Evolutionary conservation across 2,888 invertebrate genomes (phyloP).

Genomic region (Aphidoletes aphidimyza): DNA sequence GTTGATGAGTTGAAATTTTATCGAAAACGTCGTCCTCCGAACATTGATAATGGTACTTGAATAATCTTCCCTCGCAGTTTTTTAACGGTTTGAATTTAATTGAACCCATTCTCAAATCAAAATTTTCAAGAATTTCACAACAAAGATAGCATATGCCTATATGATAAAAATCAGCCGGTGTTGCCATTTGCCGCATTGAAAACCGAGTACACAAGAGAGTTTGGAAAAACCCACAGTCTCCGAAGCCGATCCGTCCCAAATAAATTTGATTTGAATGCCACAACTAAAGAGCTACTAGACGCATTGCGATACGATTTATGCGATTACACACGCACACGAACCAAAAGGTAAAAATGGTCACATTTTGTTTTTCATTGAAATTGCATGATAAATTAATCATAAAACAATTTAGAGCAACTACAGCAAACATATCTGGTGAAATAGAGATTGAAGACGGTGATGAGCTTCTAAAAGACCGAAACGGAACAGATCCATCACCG

Average conservation of each 20-base stretch:
- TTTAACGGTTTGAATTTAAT: not conserved
- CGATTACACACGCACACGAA: too few relatives aligned
- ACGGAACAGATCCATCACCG: not conserved
- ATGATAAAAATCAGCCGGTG: slow-evolving; percentile 62
- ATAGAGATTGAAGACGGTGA: not conserved
- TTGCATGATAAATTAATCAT: too few relatives aligned
- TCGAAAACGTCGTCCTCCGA: slow-evolving; percentile 63
- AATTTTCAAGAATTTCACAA: slow-evolving; percentile 61
- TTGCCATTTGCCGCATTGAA: slow-evolving; percentile 59
- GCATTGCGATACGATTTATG: not conserved
- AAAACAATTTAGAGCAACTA: not conserved
- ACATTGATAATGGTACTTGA: slow-evolving; percentile 56
- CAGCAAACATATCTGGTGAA: slow-evolving; percentile 9
- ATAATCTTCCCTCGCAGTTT: not conserved
- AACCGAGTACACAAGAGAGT: slow-evolving; percentile 56
- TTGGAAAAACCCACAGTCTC: not conserved
- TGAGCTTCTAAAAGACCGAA: not conserved
- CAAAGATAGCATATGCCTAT: slow-evolving; percentile 63
- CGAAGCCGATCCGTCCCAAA: slow-evolving; percentile 7
- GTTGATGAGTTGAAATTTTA: slow-evolving; percentile 66
- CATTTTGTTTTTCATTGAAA: too few relatives aligned
- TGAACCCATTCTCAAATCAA: not conserved
- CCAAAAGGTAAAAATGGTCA: too few relatives aligned
- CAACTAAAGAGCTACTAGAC: not conserved
- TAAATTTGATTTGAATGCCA: slow-evolving; percentile 30